These are phyloP conservation scores for Cossypha dichroa DNA, from an alignment of 2,797 vertebrate species.

Conservation along the genomic window DNA sequence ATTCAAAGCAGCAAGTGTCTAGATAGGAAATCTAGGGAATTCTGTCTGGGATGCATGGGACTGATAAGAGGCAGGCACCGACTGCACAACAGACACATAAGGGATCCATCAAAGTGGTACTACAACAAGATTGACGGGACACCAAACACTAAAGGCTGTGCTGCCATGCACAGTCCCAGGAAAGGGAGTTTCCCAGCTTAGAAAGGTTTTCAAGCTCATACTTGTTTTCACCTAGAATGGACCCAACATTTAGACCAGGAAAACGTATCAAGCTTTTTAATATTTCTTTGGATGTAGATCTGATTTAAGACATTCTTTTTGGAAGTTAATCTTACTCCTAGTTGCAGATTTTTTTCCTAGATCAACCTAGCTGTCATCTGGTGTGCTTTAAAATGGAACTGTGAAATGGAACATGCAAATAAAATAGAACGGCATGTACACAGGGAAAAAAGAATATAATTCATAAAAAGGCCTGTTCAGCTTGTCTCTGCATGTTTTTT, in stretches of 20 bases:
- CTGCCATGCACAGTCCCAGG: fast-evolving
- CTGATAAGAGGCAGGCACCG: neutral
- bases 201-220: neutral
- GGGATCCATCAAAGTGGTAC: neutral
- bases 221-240: neutral
- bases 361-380: neutral
- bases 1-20: neutral
- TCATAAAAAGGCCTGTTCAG: neutral
- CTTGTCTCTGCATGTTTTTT: neutral
- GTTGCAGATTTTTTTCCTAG: neutral
- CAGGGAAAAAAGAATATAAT: neutral
- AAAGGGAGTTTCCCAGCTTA: neutral
- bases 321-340: neutral
- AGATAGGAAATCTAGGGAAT: neutral
- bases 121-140: neutral
- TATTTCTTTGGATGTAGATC: neutral
- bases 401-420: neutral
- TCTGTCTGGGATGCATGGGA: neutral
- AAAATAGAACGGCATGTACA: fast-evolving
- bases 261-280: neutral
- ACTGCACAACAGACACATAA: neutral
- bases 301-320: neutral
- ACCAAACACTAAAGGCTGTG: neutral
- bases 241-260: neutral
- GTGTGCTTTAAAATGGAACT: neutral